Percentiles rank a stretch among this genome's conserved stretches.
These are phyloP conservation scores for Gila robusta DNA, from an alignment of 2,797 vertebrate species.

Conservation along the genomic window DNA sequence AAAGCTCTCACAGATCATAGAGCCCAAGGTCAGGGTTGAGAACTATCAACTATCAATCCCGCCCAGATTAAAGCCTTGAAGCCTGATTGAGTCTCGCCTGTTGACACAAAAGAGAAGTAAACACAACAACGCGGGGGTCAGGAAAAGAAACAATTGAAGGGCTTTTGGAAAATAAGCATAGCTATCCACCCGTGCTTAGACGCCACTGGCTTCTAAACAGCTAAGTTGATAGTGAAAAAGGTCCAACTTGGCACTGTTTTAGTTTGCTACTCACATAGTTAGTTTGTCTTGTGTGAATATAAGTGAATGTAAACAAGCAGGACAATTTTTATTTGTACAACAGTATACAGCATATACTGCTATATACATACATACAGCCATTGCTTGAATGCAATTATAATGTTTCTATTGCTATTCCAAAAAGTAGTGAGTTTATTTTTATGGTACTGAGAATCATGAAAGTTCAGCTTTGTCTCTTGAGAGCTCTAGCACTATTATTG, in stretches of 20 bases:
- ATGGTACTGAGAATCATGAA: not conserved
- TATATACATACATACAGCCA: too few relatives aligned
- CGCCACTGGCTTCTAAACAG: not conserved
- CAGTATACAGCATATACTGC: not conserved
- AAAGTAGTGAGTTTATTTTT: not conserved
- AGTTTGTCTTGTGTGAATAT: not conserved
- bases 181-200: not conserved
- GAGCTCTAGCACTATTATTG: not conserved
- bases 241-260: not conserved
- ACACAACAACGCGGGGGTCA: not conserved
- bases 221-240: not conserved
- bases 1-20: conserved; percentile 37
- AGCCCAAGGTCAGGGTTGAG: conserved; percentile 35
- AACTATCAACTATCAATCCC: conserved; percentile 44
- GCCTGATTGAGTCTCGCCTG: conserved; percentile 21
- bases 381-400: not conserved
- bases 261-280: not conserved
- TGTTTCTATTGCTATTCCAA: not conserved
- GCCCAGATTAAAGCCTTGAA: not conserved
- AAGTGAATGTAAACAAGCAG: not conserved
- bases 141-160: not conserved
- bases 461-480: not conserved
- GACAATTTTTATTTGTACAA: too few relatives aligned
- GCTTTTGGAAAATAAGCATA: conserved; percentile 8
- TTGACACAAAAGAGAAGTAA: conserved; percentile 32